Evolutionary conservation across 2,113 vertebrate species (phyloP), one percentile per base, ranked within the genome.

Genomic region (Thalassarche chlororhynchos): DNA sequence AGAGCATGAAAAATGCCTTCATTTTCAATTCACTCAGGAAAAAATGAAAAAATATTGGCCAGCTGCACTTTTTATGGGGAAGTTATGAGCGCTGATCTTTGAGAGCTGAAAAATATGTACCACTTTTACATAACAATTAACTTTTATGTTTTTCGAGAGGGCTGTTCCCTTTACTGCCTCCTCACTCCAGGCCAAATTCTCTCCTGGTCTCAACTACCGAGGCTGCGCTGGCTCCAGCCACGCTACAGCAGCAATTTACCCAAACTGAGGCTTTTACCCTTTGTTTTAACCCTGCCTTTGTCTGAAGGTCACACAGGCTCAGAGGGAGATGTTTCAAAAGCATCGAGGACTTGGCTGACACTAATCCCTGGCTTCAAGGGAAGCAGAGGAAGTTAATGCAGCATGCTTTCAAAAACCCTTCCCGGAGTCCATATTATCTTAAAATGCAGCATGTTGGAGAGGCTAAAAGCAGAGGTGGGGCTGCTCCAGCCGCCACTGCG

Each of bases 151-250:
- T 75, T 82, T 13, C 60, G 10, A 36, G 58, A 77, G 75, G 55
- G 69, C 44, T 38, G 46, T 9, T 85, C 55, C 55, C 46, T 70
- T 20, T 31, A 5, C 65, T 66, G 55, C 17, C 20, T 26, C 58
- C 61, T 46, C 84, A 12, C 65, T 8, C 49, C 1, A 0, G 60
- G 55, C 64, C 74, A 34, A 14, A 13, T 19, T 2, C 74, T 16
- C 54, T 25, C 29, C 84, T 8, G 14, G 23, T 17, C 49, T 40
- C 60, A 14, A 8, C 10, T 10, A 0, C 70, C 0, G 6, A n/a
- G 3, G 86, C 78, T 28, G 15, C 1, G 2, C 71, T 12, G 82
- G 46, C 82, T 47, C 46, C 91, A 57, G 51, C 61, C 69, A 14
- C 5, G 1, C 44, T 51, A 3, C 20, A 0, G 47, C 20, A 0